These are phyloP conservation scores for Rachycentron canadum DNA, from an alignment of 2,797 vertebrate genomes.

Conservation along the genomic window DNA sequence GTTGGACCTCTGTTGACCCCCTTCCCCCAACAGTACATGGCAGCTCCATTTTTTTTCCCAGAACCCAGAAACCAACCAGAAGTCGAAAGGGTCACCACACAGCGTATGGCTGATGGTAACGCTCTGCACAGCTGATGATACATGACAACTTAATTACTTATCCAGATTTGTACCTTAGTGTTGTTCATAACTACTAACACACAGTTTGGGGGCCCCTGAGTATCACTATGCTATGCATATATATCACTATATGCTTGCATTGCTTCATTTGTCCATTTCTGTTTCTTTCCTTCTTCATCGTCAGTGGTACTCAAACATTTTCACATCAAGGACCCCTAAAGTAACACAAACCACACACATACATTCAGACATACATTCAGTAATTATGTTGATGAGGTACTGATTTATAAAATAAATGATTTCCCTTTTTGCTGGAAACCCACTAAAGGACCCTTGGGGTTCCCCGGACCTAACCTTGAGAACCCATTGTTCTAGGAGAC, in stretches of 20 bases:
- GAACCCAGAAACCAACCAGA: background rate
- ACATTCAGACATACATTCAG: too few relatives aligned
- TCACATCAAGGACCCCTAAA: too few relatives aligned
- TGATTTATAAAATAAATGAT: too few relatives aligned
- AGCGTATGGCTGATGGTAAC: too few relatives aligned
- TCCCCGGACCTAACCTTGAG: too few relatives aligned
- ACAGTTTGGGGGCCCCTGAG: background rate
- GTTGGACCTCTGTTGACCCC: background rate
- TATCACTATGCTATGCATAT: background rate
- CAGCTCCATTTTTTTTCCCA: slow-evolving; percentile 30
- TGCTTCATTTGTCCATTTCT: background rate
- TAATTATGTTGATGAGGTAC: too few relatives aligned
- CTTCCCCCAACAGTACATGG: slow-evolving; percentile 10
- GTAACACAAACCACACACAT: too few relatives aligned
- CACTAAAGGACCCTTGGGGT: too few relatives aligned
- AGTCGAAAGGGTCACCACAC: background rate
- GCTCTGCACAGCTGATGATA: background rate
- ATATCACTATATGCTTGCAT: background rate
- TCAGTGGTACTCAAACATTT: too few relatives aligned
- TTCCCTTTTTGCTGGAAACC: too few relatives aligned
- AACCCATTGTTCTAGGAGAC: background rate
- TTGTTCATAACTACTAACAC: background rate
- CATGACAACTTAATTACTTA: background rate
- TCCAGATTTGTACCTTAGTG: background rate
- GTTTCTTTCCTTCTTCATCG: background rate